Conservation (phyloP, 2,113 vertebrate species). For the Turnix velox region DNA sequence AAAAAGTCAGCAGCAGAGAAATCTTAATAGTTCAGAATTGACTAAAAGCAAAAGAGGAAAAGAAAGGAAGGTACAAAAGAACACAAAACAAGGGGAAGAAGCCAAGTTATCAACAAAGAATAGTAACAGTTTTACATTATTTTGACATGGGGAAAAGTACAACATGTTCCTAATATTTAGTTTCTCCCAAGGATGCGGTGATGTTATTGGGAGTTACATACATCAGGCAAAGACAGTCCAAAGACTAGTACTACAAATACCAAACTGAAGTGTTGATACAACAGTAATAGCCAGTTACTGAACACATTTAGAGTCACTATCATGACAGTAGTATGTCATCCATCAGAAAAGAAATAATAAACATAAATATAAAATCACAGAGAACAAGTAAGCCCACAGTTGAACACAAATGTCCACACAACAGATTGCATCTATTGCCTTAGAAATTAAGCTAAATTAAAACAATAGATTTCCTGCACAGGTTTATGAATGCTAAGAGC, state of each 20-base stretch:
- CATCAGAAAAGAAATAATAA: background rate
- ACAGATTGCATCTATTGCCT: background rate
- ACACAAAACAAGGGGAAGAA: background rate
- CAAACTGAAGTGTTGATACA: background rate
- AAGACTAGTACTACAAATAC: background rate
- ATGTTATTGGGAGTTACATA: background rate
- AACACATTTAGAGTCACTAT: background rate
- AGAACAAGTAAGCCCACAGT: background rate
- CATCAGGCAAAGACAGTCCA: background rate
- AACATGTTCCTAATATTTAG: background rate
- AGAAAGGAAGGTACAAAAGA: background rate
- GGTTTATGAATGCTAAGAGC: background rate
- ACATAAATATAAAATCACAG: background rate
- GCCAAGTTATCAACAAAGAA: background rate
- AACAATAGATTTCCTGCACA: background rate
- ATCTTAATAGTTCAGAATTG: background rate
- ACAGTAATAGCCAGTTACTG: background rate
- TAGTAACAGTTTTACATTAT: background rate
- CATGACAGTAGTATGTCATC: background rate
- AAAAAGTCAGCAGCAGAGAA: background rate
- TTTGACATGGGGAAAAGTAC: background rate
- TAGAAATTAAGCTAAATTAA: background rate
- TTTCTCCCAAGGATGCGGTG: background rate
- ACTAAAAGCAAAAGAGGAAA: background rate
- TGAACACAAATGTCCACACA: background rate